Evolutionary conservation across 2,113 vertebrate genomes (phyloP), one percentile per base, ranked within the genome.

Genomic region (Mellivora capensis): DNA sequence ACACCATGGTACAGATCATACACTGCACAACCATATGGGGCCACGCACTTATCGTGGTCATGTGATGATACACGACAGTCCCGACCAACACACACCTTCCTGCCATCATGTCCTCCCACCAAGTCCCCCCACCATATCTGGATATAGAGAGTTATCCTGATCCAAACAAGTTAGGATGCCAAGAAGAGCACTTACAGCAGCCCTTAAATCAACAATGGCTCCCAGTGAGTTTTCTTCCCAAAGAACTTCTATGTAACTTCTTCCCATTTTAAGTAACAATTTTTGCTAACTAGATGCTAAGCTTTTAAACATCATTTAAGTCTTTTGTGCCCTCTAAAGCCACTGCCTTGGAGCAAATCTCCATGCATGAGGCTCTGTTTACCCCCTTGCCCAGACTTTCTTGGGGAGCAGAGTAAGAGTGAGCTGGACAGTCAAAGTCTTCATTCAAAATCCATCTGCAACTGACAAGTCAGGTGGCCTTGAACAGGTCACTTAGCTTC

Each of bases 301-400:
- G 11, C 47, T 93, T 85, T 72, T 72, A 37, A 81, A 82, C 34
- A 83, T 82, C 61, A 74, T 61, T 54, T 71, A 42, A 29, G 42
- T 92, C 90, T 94, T 91, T 31, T 54, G 31, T 76, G 47, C 31
- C 47, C n/a, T 91, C 92, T 47, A 69, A 91, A 82, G 81, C 69
- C 54, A 72, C 42, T 37, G n/a, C 54, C 29, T 90, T 52, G 15
- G 31, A 61, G 20, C 39, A 91, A 95, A 83, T 74, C 61, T n/a
- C 64, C 76, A 62, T 21, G 57, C 59, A 47, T 15, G 4, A 13
- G 67, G 7, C 57, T 96, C 89, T 95, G 71, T 37, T 62, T 76
- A 77, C 49, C 74, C n/a, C 34, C 39, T 69, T 62, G 39, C 29
- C 21, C 9, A 86, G 39, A 67, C 42, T 72, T 82, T 49, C 44